A percentile compares a stretch with the other conserved stretches of the same genome.
phyloP scores from a whole-genome alignment of 2,888 invertebrate species.

The Metallyticus violacea region DNA sequence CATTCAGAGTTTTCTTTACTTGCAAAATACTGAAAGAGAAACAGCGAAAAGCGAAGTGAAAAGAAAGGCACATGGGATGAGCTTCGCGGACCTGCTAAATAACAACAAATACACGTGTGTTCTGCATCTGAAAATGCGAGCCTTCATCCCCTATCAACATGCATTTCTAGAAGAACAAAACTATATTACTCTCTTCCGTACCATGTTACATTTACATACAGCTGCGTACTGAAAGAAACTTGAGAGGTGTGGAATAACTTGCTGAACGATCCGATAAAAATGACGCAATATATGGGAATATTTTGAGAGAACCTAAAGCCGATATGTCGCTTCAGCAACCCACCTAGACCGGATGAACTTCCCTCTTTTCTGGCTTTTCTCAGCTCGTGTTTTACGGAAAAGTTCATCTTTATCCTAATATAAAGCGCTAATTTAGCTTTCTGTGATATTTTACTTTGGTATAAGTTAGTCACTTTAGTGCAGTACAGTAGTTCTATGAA shows the following conservation, averaged over 20 bases:
- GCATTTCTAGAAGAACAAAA: too few relatives aligned
- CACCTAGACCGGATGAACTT: too few relatives aligned
- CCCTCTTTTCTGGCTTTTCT: too few relatives aligned
- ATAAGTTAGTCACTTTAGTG: too few relatives aligned
- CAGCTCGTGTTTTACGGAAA: too few relatives aligned
- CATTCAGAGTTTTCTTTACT: not conserved
- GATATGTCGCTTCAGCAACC: not conserved
- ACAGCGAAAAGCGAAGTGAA: not conserved
- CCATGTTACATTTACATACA: not conserved
- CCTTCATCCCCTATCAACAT: not conserved
- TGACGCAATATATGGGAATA: not conserved
- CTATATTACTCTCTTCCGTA: not conserved
- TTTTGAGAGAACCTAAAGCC: not conserved
- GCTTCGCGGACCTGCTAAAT: not conserved
- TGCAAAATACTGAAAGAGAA: not conserved
- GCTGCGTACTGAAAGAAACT: not conserved
- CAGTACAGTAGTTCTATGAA: too few relatives aligned
- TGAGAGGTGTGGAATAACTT: not conserved
- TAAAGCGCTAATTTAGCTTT: too few relatives aligned
- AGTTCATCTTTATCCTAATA: too few relatives aligned
- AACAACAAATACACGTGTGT: not conserved
- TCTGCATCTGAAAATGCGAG: not conserved
- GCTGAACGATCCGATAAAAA: too few relatives aligned
- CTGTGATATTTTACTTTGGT: too few relatives aligned
- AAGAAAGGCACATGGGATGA: not conserved